phyloP scores from a whole-genome alignment of 2,113 vertebrate genomes.

The Cricetomys ansorgei region DNA sequence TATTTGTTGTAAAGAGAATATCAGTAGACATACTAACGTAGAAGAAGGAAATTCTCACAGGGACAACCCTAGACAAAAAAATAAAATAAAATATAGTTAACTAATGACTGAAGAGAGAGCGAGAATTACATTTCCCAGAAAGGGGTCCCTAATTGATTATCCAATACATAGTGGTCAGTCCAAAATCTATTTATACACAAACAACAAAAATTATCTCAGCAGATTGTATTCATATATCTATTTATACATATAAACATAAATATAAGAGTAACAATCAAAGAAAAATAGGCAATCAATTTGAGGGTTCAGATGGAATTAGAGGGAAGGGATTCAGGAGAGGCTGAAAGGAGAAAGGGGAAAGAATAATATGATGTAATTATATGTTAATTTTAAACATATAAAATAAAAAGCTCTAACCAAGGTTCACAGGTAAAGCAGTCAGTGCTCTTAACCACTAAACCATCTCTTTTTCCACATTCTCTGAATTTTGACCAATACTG shows the following conservation, averaged over 20 bases:
- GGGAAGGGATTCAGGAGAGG: background rate
- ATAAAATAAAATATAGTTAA: background rate
- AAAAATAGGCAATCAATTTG: background rate
- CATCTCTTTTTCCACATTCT: background rate
- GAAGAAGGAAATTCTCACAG: background rate
- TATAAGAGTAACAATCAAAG: background rate
- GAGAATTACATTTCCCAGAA: background rate
- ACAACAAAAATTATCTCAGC: background rate
- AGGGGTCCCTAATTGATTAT: background rate
- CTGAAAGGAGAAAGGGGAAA: background rate
- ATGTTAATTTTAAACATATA: background rate
- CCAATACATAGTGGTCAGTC: background rate
- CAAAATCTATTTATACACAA: background rate
- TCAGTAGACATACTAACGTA: background rate
- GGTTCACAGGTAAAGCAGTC: background rate
- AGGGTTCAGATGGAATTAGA: background rate
- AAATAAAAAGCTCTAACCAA: background rate
- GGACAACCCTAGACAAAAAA: background rate
- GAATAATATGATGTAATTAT: background rate
- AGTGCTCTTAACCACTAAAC: background rate
- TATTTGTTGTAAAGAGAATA: background rate
- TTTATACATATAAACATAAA: background rate
- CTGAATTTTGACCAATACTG: background rate
- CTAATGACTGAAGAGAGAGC: background rate
- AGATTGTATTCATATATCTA: background rate